Base-by-base conservation (phyloP, 2,888 invertebrate genomes). In the Dastarcus helophoroides region DNA sequence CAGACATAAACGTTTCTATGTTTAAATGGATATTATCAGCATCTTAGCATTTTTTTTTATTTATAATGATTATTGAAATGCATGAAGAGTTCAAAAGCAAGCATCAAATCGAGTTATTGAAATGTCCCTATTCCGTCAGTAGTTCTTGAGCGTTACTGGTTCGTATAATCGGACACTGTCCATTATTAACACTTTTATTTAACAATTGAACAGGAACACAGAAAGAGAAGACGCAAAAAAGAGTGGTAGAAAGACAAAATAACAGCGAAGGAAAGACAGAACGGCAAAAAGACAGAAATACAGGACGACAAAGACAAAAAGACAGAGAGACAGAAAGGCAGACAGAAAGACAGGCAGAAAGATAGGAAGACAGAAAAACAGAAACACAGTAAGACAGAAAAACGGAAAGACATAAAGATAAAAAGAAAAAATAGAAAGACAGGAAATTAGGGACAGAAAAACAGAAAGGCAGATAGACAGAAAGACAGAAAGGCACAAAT, bases 301-400 rank as follows among this genome's bases (percentile, higher is more conserved):
- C 14, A 29, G 19, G 8, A 6, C 6, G 19, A 19, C 19, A 19
- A 8, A 19, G 24, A 33, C 14, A 31, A 16, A 23, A 21, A 29
- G 32, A 33, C 13, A 22, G 33, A 33, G 17, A 33, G 33, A 29
- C 9, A 33, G 33, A 24, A 24, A 29, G 33, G 30, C n/a, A 33
- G 30, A 23, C 16, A 33, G 30, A 33, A n/a, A 29, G 29, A 31
- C 15, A 31, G 30, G 23, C 13, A 33, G 33, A 33, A 16, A 22
- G 23, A 33, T 9, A 33, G 30, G 17, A 16, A 33, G 30, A 33
- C 22, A 29, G 30, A 33, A 10, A 33, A 30, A 29, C 14, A 33
- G 25, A 33, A 15, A 29, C 29, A 31, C 22, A 33, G 24, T 23
- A 16, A 33, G 24, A 33, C n/a, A 29, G 30, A 33, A 16, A 33